Evolutionary conservation across 2,113 vertebrate genomes (phyloP), one percentile per base, ranked within the genome.

Genomic region (Terrapene triunguis): DNA sequence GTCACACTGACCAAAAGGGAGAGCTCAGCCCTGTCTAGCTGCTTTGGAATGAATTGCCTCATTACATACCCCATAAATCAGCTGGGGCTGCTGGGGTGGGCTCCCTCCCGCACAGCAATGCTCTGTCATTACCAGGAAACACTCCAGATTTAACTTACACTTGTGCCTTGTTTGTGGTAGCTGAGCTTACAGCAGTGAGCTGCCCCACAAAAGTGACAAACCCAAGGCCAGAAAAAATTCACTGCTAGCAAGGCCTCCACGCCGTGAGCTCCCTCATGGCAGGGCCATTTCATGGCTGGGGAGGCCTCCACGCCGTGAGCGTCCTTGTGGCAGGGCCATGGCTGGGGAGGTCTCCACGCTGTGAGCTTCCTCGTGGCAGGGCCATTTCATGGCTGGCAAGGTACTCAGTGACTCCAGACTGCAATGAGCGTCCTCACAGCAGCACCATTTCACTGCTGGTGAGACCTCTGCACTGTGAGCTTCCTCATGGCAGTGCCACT

Each of bases 1-100:
- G 89, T 92, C 96, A 96, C 74, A 24, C 88, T 88, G 95, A 90
- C 89, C 86, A 54, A 53, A 29, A 47, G 59, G 14, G 17, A 65
- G 50, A 78, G 84, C 74, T 85, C 57, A 78, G 65, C 79, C n/a
- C 50, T 74, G 53, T n/a, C 80, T 65, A 62, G 82, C 83, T 83
- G 8, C 44, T 59, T 54, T 79, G 21, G 82, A 51, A 96, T 89
- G 42, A 89, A 93, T 88, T 54, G 51, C 13, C 19, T 87, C 47
- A n/a, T 80, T 1, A 0, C 29, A 42, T 42, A 47, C 25, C 11
- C 38, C 74, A 78, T 27, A 44, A 78, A 47, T 27, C 74, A 47
- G 24, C 12, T 25, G 74, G 42, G 42, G 81, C 76, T 83, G 82
- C 84, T 89, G 17, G 65, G n/a, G n/a, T 35, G 17, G 32, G 65